These are phyloP conservation scores for Pardalotus punctatus DNA, from an alignment of 2,113 vertebrate species.

Conservation along the genomic window DNA sequence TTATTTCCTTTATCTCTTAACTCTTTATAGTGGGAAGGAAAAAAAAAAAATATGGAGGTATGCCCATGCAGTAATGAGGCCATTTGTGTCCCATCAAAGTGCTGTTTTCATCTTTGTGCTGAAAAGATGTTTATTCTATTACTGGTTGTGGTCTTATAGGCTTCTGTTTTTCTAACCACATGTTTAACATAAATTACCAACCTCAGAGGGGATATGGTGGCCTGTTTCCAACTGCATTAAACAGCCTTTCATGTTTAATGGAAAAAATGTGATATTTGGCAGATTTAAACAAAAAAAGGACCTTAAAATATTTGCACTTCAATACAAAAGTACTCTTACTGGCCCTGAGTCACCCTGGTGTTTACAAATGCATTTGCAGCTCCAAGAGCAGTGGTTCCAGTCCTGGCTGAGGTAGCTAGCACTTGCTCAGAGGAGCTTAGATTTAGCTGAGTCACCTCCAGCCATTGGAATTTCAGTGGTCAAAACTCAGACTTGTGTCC, in stretches of 20 bases:
- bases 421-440: not conserved
- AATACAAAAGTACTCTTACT: not conserved
- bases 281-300: not conserved
- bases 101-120: not conserved
- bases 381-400: not conserved
- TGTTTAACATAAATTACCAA: not conserved
- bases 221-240: not conserved
- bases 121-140: not conserved
- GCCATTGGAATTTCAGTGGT: not conserved
- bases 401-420: rapidly evolving
- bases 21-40: not conserved
- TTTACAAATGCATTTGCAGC: not conserved
- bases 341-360: not conserved
- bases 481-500: not conserved
- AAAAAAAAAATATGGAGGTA: not conserved
- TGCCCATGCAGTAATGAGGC: not conserved
- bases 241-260: not conserved
- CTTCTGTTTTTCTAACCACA: not conserved
- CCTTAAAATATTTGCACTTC: not conserved
- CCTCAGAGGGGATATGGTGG: not conserved
- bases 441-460: not conserved
- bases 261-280: not conserved
- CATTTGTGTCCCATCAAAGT: not conserved
- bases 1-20: not conserved
- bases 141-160: not conserved